Evolutionary conservation across 2,888 invertebrate species (phyloP), one percentile per base, ranked within the genome.

Genomic region (Pyrrhosoma nymphula): DNA sequence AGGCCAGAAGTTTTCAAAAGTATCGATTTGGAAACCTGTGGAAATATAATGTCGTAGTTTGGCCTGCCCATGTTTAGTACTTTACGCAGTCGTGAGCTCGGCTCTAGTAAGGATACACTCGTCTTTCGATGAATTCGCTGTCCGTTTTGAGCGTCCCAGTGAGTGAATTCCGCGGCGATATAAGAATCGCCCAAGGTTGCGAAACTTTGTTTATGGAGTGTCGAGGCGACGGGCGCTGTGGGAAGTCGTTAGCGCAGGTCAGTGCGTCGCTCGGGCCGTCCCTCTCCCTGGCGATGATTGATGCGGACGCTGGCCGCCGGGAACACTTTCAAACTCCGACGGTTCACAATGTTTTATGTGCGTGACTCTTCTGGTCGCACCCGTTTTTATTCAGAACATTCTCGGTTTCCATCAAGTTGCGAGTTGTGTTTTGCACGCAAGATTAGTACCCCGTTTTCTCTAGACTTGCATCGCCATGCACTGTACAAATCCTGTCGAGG

Each of bases 171-270:
- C 3, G 69, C 26, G 69, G 8, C 8, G 69, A 26, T n/a, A n/a
- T 10, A n/a, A 4, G n/a, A 26, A n/a, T 10, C 69, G 26, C n/a
- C n/a, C 69, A 10, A 69, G 69, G n/a, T 82, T 82, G 35, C 30
- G 82, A 30, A 18, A 35, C 35, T 30, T n/a, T 16, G 82, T 82
- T 82, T 35, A 35, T 35, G 14, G 35, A 82, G 16, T 82, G 82
- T 26, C 3, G 82, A 16, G 35, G 26, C 69, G 60, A 69, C 35
- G 82, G 26, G 35, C 69, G 82, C 35, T 16, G 23, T 35, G 60
- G 60, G 82, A 35, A 82, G 82, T 82, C 30, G 82, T 82, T 82
- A 35, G 82, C 82, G 82, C 82, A 82, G 82, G 82, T 82, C 82
- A 82, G 82, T 82, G 30, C 82, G 35, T 16, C 35, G 35, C 14